Evolutionary conservation across 2,797 vertebrate species (phyloP), one percentile per base, ranked within the genome.

Genomic region (Pristis pectinata): DNA sequence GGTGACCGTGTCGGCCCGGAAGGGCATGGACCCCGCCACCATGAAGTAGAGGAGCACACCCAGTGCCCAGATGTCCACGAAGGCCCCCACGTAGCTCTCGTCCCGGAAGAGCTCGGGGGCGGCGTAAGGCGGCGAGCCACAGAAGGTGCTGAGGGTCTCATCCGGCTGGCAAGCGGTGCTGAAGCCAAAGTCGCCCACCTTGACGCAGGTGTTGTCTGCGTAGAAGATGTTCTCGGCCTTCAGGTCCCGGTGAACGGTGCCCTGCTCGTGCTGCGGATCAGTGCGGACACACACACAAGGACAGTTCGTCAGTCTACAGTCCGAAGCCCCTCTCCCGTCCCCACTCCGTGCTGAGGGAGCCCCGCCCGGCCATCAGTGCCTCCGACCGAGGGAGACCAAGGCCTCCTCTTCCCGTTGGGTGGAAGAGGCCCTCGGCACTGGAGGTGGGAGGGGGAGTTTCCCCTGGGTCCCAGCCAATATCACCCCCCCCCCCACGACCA

Each of bases 51-150:
- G 95, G 95, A 99, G 97, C 95, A 99, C 98, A 9, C 99, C 99
- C 91, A 99, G 95, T 0, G 99, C 99, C 99, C 99, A 99, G 95
- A 99, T 97, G 94, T 99, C 99, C 94, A 99, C 98, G 0, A 97
- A 98, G 95, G 97, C 37, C 10, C 99, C 98, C 0, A 98, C 95
- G 0, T 99, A 99, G 95, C 98, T 98, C 96, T 94, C 70, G 2
- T 74, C 92, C 3, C 70, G 41, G 70, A 94, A 74, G 11, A 94
- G 67, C 92, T 94, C 92, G 0, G 92, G 92, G 10, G 92, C 92
- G 2, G 92, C 92, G 67, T 94, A 94, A 9, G 92, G 67, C 0
- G 79, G 74, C 0, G 76, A 94, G 0, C 79, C 79, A 44, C 92
- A 94, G 92, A 76, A 94, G 13, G 92, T 94, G 97, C 98, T 99